These are phyloP conservation scores for Athrips mouffetella DNA, from an alignment of 2,888 invertebrate species.

Conservation along the genomic window DNA sequence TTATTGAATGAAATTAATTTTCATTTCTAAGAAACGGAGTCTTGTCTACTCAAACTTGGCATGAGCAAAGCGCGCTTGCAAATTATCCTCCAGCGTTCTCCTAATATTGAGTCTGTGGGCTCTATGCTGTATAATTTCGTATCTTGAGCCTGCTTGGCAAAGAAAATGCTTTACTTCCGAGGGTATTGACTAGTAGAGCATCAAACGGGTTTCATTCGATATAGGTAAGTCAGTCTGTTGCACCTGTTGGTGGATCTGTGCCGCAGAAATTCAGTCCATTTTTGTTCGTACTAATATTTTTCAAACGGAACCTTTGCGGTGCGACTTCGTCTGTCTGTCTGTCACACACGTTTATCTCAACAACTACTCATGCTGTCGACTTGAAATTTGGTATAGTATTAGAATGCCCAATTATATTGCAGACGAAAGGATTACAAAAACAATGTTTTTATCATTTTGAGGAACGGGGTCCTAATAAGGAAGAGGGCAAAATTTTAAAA, in stretches of 20 bases:
- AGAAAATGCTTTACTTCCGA: conserved; percentile 33
- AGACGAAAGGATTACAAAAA: no score
- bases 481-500: no score
- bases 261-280: no score
- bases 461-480: no score
- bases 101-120: conserved; percentile 10
- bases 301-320: no score
- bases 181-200: conserved; percentile 32
- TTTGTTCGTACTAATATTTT: no score
- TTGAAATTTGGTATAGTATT: no score
- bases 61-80: conserved; percentile 6
- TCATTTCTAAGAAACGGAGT: not conserved
- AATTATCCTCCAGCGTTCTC: conserved; percentile 18
- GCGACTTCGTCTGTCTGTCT: no score
- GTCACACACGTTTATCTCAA: no score
- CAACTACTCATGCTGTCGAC: no score
- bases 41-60: not conserved
- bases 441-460: no score
- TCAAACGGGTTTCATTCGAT: conserved; percentile 37
- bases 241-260: not conserved
- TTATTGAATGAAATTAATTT: conserved; percentile 6
- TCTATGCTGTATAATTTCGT: conserved; percentile 28
- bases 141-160: conserved; percentile 29
- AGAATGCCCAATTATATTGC: no score
- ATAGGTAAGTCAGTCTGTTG: conserved; percentile 34